phyloP scores from a whole-genome alignment of 2,797 vertebrate genomes.

The Ibycter americanus region DNA sequence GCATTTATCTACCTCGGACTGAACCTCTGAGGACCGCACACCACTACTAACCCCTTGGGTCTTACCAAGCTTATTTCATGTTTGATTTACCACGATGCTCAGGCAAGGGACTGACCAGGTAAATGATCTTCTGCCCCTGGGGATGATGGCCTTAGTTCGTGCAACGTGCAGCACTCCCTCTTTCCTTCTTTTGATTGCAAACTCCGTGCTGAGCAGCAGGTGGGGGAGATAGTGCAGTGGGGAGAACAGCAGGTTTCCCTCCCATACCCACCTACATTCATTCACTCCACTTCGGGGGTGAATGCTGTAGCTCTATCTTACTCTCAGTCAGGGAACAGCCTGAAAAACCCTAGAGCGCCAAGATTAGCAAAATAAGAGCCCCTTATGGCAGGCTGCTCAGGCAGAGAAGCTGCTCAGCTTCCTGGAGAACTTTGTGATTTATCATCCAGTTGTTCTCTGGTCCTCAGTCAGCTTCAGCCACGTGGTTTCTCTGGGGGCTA shows the following conservation, averaged over 20 bases:
- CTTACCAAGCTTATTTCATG: background rate
- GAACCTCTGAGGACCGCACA: background rate
- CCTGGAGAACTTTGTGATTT: background rate
- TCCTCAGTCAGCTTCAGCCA: background rate
- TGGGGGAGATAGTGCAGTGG: background rate
- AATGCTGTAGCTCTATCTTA: background rate
- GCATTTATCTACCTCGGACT: background rate
- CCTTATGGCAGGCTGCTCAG: background rate
- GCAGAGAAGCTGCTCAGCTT: background rate
- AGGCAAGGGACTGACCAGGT: background rate
- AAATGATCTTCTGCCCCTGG: background rate
- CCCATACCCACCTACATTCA: background rate
- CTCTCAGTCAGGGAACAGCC: background rate
- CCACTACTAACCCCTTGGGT: fast-evolving
- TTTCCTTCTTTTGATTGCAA: background rate
- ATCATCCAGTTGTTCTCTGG: background rate
- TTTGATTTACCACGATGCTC: background rate
- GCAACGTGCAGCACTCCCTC: background rate
- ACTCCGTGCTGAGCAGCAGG: background rate
- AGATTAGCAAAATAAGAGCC: background rate
- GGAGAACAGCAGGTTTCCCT: background rate
- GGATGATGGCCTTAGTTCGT: background rate
- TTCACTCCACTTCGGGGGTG: background rate
- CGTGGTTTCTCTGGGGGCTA: background rate
- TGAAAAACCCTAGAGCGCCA: background rate